phyloP scores from a whole-genome alignment of 2,113 vertebrate genomes.

The Solea solea region DNA sequence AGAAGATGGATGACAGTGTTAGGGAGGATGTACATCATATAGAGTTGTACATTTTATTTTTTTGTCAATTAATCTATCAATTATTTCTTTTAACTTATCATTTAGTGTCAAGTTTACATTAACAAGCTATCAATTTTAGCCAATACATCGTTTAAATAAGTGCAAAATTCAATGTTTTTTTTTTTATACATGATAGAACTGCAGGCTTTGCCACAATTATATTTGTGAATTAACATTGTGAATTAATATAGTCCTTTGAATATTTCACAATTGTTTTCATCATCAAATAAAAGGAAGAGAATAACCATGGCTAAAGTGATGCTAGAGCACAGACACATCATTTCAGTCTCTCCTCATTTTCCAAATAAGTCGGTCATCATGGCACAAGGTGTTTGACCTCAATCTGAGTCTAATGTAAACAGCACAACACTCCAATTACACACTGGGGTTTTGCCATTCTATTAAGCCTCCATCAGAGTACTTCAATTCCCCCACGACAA shows the following conservation, averaged over 20 bases:
- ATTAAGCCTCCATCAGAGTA: conserved; percentile 42
- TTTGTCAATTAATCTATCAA: no score
- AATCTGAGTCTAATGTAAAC: conserved; percentile 6
- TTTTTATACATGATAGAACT: background rate
- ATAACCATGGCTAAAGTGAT: background rate
- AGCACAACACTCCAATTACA: conserved; percentile 52
- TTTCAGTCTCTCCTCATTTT: background rate
- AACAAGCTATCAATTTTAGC: no score
- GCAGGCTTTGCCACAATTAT: background rate
- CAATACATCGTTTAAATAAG: background rate
- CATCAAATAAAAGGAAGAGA: background rate
- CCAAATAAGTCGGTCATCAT: background rate
- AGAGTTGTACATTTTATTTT: background rate
- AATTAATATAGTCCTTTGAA: no score
- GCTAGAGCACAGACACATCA: background rate
- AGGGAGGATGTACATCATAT: conserved; percentile 10
- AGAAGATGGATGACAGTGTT: conserved; percentile 6
- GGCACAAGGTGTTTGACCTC: conserved; percentile 9
- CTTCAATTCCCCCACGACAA: conserved; percentile 39
- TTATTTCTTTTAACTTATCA: no score
- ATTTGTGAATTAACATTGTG: background rate
- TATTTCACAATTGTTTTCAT: no score
- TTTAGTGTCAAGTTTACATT: no score
- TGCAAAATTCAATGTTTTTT: background rate
- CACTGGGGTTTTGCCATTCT: conserved; percentile 40